These are phyloP conservation scores for Metopolophium dirhodum DNA, from an alignment of 1,140 invertebrate genomes.

Conservation along the genomic window DNA sequence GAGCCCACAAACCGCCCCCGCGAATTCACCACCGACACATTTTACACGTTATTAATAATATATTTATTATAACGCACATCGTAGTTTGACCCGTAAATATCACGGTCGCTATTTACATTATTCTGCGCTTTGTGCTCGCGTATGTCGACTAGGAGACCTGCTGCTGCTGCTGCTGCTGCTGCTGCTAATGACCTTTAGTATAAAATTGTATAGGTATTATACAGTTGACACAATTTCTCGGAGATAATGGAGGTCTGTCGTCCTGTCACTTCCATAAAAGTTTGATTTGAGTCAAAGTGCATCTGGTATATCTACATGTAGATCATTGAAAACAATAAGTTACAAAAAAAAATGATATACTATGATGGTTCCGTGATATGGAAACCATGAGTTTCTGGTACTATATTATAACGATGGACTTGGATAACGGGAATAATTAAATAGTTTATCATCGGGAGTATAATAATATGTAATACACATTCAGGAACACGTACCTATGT, in stretches of 20 bases:
- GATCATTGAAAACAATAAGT: not conserved
- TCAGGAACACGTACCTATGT: not conserved
- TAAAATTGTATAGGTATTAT: not conserved
- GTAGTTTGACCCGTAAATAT: not conserved
- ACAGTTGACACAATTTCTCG: not conserved
- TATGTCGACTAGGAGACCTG: not conserved
- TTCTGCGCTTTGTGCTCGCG: not conserved
- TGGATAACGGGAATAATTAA: not conserved
- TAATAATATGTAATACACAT: not conserved
- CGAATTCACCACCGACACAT: not conserved
- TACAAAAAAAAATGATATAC: too few relatives aligned
- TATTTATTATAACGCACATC: not conserved
- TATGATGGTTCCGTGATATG: not conserved
- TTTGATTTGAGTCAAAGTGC: not conserved
- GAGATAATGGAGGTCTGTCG: not conserved
- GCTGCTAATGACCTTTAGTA: not conserved
- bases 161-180: not conserved
- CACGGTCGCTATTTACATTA: not conserved
- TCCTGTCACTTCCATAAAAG: not conserved
- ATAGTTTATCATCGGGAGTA: not conserved
- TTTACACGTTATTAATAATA: constrained; percentile 15
- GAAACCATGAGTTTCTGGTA: not conserved
- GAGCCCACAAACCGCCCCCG: not conserved
- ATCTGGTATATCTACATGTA: too few relatives aligned
- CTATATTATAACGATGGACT: not conserved